phyloP scores from a whole-genome alignment of 2,888 invertebrate genomes.

The Terebella lapidaria region DNA sequence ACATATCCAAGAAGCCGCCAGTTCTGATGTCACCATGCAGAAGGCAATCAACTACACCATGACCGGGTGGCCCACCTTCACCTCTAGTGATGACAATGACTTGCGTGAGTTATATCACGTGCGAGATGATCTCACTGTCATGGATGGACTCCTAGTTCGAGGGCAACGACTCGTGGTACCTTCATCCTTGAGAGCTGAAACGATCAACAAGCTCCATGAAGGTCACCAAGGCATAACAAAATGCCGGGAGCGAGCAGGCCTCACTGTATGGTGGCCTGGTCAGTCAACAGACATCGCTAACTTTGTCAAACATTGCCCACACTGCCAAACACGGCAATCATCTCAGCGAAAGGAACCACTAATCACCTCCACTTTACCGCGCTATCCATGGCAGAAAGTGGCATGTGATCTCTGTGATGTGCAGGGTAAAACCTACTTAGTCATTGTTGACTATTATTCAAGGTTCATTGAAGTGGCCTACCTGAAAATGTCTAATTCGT shows the following conservation, averaged over 20 bases:
- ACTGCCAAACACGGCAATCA: background rate
- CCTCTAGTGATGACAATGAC: conserved; percentile 8
- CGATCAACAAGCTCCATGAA: background rate
- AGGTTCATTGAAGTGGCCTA: conserved; percentile 20
- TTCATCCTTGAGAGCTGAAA: conserved; percentile 2
- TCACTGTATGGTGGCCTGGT: conserved; percentile 4
- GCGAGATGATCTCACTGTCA: conserved; percentile 17
- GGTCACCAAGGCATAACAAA: conserved; percentile 1
- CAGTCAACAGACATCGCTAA: background rate
- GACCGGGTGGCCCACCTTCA: conserved; percentile 20
- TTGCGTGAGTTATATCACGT: conserved; percentile 18
- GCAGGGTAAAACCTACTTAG: conserved; percentile 14
- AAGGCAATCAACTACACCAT: background rate
- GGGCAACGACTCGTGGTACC: conserved; percentile 19
- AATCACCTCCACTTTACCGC: conserved; percentile 12
- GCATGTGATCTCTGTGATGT: conserved; percentile 23
- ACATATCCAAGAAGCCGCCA: too few species aligned
- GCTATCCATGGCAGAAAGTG: conserved; percentile 23
- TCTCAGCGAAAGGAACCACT: conserved; percentile 11
- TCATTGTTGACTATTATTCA: conserved; percentile 23
- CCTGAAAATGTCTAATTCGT: conserved; percentile 13
- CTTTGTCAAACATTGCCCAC: too few species aligned
- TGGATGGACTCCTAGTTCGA: conserved; percentile 20
- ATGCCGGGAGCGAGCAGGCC: background rate
- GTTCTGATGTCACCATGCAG: background rate